Percentiles rank a stretch among this genome's conserved stretches.
Evolutionary conservation across 2,113 vertebrate genomes (phyloP).

Genomic region (Laticauda laticaudata): DNA sequence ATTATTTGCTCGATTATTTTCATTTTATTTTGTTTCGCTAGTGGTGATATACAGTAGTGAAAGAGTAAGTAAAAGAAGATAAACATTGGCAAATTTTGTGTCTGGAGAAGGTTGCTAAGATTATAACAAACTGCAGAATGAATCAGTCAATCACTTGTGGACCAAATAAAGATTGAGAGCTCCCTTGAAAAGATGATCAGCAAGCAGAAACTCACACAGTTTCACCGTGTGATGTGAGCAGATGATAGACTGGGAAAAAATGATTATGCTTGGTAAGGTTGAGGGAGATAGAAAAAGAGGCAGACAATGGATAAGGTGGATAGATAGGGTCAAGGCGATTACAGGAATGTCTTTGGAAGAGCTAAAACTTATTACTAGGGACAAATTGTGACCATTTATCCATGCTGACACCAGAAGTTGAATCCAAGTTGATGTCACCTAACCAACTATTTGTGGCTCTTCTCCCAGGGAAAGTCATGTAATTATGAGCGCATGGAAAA

Average conservation of each 20-base stretch:
- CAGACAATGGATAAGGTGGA: background rate
- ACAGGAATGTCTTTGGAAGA: background rate
- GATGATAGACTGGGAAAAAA: background rate
- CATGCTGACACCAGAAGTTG: background rate
- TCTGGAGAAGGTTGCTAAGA: background rate
- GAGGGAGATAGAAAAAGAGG: background rate
- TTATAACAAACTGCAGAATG: background rate
- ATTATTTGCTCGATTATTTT: background rate
- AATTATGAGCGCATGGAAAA: background rate
- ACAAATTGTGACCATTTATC: background rate
- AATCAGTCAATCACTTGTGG: background rate
- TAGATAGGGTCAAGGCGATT: background rate
- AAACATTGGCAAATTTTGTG: background rate
- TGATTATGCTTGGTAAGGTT: background rate
- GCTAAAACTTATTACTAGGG: background rate
- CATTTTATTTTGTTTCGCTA: background rate
- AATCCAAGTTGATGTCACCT: background rate
- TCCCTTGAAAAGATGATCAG: background rate
- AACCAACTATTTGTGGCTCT: background rate
- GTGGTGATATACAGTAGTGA: background rate
- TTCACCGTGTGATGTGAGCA: background rate
- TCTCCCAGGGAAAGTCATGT: background rate
- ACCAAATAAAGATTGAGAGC: background rate
- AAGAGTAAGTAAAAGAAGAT: background rate
- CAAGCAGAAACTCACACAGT: background rate